Evolutionary conservation across 35 echinoderm and acorn worm species (phyloP).

Genomic region (Amphiura filiformis): DNA sequence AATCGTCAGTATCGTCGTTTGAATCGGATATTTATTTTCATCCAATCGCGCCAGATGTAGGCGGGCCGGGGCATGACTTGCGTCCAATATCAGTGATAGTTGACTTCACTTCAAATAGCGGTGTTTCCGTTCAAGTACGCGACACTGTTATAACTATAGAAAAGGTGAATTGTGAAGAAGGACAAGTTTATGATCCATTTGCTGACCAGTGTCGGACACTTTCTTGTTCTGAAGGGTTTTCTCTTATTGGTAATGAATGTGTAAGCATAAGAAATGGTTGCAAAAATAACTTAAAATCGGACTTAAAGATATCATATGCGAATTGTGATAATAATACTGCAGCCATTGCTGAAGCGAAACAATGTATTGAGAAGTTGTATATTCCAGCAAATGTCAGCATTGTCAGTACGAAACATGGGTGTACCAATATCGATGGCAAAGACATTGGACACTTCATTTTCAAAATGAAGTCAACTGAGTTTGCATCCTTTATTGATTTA

Average conservation of each 20-base stretch:
- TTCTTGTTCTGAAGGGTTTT: slow-evolving; percentile 6
- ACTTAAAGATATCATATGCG: not conserved
- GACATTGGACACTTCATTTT: not conserved
- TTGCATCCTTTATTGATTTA: not conserved
- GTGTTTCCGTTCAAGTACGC: not conserved
- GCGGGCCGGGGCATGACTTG: not conserved
- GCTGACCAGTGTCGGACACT: not conserved
- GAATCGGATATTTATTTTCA: not conserved
- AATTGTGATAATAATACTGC: not conserved
- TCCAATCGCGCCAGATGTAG: too few species aligned
- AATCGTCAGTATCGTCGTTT: not conserved
- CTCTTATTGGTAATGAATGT: not conserved
- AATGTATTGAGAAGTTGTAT: not conserved
- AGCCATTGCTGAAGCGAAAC: not conserved
- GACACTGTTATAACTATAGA: not conserved
- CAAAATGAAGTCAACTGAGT: not conserved
- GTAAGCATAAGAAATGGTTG: not conserved
- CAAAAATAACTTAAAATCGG: not conserved
- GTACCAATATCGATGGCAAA: not conserved
- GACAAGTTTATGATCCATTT: slow-evolving; percentile 22
- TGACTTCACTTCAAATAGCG: slow-evolving; percentile 7
- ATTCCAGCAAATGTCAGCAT: not conserved
- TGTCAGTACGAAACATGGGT: not conserved
- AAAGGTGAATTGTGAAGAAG: not conserved
- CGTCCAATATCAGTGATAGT: slow-evolving; percentile 17